These are phyloP conservation scores for Drosophila funebris DNA, from an alignment of 1,140 invertebrate genomes.

Conservation along the genomic window DNA sequence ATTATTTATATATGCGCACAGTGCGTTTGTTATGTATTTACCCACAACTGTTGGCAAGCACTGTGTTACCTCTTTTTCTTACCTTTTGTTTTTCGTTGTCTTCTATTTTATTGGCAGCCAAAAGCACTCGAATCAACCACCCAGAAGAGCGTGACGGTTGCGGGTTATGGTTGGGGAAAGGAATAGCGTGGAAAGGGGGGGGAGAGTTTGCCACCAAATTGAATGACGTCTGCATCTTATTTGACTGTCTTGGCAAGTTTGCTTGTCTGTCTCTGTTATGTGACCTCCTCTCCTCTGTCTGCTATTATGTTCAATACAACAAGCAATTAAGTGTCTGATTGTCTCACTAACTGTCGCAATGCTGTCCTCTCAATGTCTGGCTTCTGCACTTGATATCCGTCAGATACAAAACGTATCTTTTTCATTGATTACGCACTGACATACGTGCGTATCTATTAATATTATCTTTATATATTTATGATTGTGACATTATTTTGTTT, in stretches of 20 bases:
- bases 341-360: no score
- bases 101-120: constrained; percentile 70
- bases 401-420: constrained; percentile 15
- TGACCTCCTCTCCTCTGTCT: constrained; percentile 59
- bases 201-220: neutral
- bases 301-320: constrained; percentile 80
- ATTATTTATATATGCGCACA: constrained; percentile 69
- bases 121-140: constrained; percentile 62
- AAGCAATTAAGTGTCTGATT: constrained; percentile 74
- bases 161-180: neutral
- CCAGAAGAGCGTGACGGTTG: constrained; percentile 33
- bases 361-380: neutral
- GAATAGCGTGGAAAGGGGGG: neutral
- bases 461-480: constrained; percentile 3
- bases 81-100: neutral
- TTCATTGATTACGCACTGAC: constrained; percentile 11
- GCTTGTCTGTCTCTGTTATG: constrained; percentile 45
- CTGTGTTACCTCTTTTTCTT: constrained; percentile 71
- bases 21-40: constrained; percentile 74
- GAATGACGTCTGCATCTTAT: constrained; percentile 3
- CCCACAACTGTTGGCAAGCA: constrained; percentile 68
- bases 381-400: constrained; percentile 10
- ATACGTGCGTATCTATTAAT: constrained; percentile 21
- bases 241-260: constrained; percentile 33
- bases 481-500: constrained; percentile 23